Evolutionary conservation across 2,113 vertebrate genomes (phyloP).

Genomic region (Cyrtonyx montezumae): DNA sequence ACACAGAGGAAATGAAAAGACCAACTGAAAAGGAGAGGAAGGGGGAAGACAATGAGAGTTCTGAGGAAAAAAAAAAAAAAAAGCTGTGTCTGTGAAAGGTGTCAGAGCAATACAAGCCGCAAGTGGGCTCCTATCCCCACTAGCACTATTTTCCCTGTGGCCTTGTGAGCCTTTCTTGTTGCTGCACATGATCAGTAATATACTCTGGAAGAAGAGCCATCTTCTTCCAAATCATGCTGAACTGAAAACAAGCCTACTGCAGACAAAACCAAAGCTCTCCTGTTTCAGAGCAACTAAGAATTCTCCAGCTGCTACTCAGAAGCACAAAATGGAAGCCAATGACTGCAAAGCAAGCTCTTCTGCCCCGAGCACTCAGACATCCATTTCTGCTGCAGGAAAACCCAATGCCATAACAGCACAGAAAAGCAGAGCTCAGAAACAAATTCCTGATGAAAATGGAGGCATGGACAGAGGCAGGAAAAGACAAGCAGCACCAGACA

Average conservation of each 20-base stretch:
- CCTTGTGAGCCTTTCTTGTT: background rate
- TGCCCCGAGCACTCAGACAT: background rate
- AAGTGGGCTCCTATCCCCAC: background rate
- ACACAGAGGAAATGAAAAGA: background rate
- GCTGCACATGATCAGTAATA: background rate
- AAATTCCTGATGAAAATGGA: background rate
- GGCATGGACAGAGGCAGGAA: background rate
- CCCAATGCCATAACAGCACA: accelerated
- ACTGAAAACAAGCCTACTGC: background rate
- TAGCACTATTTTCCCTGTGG: background rate
- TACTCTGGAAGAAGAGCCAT: background rate
- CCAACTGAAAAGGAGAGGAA: background rate
- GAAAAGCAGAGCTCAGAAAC: background rate
- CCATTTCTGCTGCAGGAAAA: background rate
- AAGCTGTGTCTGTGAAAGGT: background rate
- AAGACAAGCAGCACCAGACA: background rate
- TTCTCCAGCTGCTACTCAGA: background rate
- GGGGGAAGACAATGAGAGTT: background rate
- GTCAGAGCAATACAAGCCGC: background rate
- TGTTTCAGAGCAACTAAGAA: background rate
- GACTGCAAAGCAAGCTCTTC: background rate
- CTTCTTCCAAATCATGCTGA: background rate
- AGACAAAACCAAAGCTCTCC: background rate
- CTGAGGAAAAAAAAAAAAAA: background rate
- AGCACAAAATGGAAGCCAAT: background rate